phyloP scores from a whole-genome alignment of 2,113 vertebrate species.

The Campylomormyrus tamandua region DNA sequence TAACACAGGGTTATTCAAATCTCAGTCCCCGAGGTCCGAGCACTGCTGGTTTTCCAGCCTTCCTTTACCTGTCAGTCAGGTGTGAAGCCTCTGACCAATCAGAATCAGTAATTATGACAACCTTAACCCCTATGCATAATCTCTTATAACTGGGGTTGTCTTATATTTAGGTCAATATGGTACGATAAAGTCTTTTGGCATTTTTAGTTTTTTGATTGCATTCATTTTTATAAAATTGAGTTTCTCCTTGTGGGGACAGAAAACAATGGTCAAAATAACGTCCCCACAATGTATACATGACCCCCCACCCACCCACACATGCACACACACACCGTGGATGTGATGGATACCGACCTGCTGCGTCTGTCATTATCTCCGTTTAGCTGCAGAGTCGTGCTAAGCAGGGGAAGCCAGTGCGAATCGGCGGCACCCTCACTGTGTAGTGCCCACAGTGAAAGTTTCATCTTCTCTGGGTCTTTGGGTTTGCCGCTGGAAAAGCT shows the following conservation, averaged over 20 bases:
- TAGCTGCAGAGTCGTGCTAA: background rate
- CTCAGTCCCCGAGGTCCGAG: no score
- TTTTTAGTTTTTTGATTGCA: background rate
- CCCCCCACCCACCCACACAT: background rate
- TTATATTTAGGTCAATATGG: no score
- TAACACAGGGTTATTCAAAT: background rate
- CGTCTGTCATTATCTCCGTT: background rate
- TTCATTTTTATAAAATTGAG: background rate
- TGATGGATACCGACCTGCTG: background rate
- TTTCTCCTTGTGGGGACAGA: background rate
- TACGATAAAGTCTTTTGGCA: background rate
- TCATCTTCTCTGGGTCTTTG: background rate
- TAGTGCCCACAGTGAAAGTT: background rate
- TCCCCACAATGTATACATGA: background rate
- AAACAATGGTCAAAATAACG: background rate
- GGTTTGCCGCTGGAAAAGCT: background rate
- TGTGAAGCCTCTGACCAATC: no score
- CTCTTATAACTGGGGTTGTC: no score
- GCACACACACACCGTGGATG: background rate
- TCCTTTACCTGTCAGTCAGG: no score
- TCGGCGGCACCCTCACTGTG: background rate
- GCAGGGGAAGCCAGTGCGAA: background rate
- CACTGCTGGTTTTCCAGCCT: no score
- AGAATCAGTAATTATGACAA: background rate
- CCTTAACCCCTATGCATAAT: background rate